Percentiles rank a stretch among this genome's conserved stretches.
phyloP scores from a whole-genome alignment of 2,113 vertebrate genomes.

The Strix uralensis region DNA sequence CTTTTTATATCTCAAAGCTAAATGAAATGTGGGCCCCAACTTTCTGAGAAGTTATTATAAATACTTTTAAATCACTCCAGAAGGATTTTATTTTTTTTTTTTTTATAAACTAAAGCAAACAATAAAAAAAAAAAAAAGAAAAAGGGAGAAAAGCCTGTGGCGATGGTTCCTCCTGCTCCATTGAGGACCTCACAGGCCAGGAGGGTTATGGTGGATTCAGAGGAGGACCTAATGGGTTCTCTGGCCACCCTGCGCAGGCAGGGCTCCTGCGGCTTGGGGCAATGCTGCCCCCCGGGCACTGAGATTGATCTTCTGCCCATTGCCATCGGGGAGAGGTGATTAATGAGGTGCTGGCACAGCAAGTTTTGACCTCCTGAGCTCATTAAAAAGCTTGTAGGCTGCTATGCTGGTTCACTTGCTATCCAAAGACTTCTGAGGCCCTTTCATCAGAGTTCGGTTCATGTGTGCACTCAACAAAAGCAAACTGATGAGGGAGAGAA shows the following conservation, averaged over 20 bases:
- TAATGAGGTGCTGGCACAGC: neutral
- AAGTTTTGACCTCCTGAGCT: neutral
- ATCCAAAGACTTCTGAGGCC: neutral
- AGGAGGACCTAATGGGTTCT: neutral
- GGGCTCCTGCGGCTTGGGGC: neutral
- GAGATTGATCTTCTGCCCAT: too few species aligned
- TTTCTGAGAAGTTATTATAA: neutral
- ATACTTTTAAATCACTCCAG: neutral
- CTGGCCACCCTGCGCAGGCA: rapidly evolving
- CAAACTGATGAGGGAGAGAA: neutral
- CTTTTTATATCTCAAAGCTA: constrained; percentile 10
- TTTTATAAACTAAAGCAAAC: neutral
- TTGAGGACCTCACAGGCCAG: neutral
- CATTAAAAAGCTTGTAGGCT: neutral
- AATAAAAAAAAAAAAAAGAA: too few species aligned
- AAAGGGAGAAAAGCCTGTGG: neutral
- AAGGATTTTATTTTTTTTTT: neutral
- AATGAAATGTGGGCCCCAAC: constrained; percentile 7
- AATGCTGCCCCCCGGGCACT: neutral
- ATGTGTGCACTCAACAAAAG: rapidly evolving
- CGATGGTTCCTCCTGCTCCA: neutral
- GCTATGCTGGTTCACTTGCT: neutral
- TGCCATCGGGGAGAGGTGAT: rapidly evolving
- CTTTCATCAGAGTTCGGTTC: neutral
- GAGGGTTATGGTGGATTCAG: neutral